A percentile compares a stretch with the other conserved stretches of the same genome.
phyloP scores from a whole-genome alignment of 1,140 invertebrate genomes.

The Varroa destructor region DNA sequence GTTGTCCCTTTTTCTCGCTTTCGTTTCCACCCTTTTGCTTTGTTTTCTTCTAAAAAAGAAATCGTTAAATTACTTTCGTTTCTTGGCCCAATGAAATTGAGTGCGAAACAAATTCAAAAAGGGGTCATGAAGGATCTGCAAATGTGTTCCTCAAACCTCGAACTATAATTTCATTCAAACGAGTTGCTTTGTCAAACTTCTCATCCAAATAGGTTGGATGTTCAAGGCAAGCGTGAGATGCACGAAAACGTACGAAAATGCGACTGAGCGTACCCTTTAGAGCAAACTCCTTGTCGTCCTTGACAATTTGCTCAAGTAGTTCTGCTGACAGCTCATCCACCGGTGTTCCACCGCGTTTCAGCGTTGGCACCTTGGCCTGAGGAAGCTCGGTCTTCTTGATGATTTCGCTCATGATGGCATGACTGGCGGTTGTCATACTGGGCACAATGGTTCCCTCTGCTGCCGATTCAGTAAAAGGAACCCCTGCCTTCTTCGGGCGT shows the following conservation, averaged over 20 bases:
- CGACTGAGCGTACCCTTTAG: slow-evolving; percentile 13
- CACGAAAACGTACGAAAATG: neutral
- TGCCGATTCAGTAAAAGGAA: no score
- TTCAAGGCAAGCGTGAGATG: no score
- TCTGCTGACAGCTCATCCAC: slow-evolving; percentile 17
- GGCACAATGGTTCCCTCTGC: neutral
- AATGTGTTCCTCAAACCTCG: no score
- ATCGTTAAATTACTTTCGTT: neutral
- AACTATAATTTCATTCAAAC: no score
- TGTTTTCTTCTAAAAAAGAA: neutral
- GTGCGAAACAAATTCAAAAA: no score
- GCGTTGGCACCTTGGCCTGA: neutral
- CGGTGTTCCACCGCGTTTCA: slow-evolving; percentile 15
- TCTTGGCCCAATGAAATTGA: neutral
- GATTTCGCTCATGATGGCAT: slow-evolving; percentile 1
- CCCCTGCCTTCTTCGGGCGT: neutral
- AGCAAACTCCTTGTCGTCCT: slow-evolving; percentile 13
- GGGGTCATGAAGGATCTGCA: no score
- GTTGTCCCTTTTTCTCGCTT: no score
- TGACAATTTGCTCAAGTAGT: slow-evolving; percentile 24
- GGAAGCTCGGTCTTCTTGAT: slow-evolving; percentile 27
- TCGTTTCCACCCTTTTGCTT: no score
- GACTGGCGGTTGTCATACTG: neutral
- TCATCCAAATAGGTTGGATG: no score
- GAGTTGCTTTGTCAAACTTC: no score